A percentile compares a stretch with the other conserved stretches of the same genome.
phyloP scores from a whole-genome alignment of 2,113 vertebrate species.

The Apaloderma vittatum region DNA sequence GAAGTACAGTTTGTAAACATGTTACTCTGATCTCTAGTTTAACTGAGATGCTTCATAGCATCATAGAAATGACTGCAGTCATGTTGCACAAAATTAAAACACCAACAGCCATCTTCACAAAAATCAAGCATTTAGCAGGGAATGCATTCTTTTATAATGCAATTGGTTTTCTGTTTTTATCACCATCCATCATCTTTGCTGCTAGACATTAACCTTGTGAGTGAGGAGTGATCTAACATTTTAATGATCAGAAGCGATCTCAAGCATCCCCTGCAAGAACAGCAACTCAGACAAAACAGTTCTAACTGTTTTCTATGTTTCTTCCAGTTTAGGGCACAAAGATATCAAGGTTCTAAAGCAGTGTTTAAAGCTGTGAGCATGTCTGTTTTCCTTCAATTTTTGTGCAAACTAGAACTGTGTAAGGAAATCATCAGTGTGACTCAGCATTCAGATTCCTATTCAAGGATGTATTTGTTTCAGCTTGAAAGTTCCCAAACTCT shows the following conservation, averaged over 20 bases:
- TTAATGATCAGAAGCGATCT: neutral
- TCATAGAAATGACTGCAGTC: conserved; percentile 13
- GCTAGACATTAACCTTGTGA: conserved; percentile 7
- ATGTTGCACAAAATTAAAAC: conserved; percentile 35
- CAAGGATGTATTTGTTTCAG: neutral
- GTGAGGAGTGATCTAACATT: neutral
- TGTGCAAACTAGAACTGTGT: neutral
- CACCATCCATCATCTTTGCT: neutral
- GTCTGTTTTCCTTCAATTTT: neutral
- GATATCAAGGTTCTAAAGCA: neutral
- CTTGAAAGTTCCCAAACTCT: neutral
- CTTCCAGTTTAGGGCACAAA: neutral
- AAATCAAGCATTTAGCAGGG: neutral
- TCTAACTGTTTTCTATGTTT: neutral
- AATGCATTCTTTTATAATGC: neutral
- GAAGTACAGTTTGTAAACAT: neutral
- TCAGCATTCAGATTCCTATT: neutral
- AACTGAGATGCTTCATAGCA: conserved; percentile 33
- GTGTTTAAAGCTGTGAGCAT: neutral
- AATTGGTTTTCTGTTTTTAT: neutral
- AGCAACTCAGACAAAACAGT: neutral
- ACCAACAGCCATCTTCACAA: neutral
- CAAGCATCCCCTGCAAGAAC: neutral
- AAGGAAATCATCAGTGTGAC: neutral
- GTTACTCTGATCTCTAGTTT: conserved; percentile 14